Conservation (phyloP, 2,888 invertebrate genomes). For the Microplitis manilae region DNA sequence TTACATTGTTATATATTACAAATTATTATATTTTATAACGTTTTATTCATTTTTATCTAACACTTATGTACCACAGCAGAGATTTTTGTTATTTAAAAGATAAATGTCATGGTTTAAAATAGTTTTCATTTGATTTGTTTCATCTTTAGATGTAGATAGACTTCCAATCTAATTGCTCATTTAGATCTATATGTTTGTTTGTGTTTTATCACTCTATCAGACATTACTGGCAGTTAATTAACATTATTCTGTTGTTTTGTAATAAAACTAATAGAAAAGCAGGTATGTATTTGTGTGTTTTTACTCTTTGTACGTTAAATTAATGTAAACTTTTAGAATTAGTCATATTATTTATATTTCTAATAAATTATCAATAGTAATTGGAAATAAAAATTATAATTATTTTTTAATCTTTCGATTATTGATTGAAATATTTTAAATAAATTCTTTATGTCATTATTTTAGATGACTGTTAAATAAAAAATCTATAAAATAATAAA, state of each 20-base stretch:
- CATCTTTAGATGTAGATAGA: background rate
- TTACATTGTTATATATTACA: slow-evolving; percentile 60
- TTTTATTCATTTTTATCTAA: slow-evolving; percentile 22
- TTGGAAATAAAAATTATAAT: background rate
- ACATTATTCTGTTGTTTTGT: background rate
- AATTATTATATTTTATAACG: slow-evolving; percentile 47
- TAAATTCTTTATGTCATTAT: background rate
- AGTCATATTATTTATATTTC: background rate
- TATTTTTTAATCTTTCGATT: background rate
- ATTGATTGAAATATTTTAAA: background rate
- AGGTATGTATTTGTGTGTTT: background rate
- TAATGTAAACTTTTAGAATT: background rate
- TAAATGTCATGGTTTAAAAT: slow-evolving; percentile 9
- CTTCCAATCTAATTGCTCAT: slow-evolving; percentile 2
- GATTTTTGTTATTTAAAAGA: slow-evolving; percentile 4
- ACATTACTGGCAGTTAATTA: slow-evolving; percentile 35
- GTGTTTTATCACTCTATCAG: slow-evolving; percentile 22
- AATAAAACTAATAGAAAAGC: background rate
- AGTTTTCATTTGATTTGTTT: slow-evolving; percentile 28
- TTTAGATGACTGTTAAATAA: background rate
- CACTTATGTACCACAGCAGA: slow-evolving; percentile 7
- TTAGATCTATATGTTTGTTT: slow-evolving; percentile 3
- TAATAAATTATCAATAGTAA: background rate
- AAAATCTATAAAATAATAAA: no score
- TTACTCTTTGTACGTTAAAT: background rate